phyloP scores from a whole-genome alignment of 2,888 invertebrate genomes.

The Lithophane semibrunnea region DNA sequence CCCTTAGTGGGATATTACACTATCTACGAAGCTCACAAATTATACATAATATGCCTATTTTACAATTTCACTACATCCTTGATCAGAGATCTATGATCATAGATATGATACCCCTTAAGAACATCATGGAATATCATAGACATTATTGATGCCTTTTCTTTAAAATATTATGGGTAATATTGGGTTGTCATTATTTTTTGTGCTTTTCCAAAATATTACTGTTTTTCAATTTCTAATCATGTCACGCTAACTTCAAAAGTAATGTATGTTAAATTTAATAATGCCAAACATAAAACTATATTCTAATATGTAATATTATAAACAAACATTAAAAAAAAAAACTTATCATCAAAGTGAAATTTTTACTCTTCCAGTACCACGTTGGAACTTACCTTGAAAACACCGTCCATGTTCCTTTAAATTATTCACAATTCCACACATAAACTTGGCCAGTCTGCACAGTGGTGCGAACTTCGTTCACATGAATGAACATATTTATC shows the following conservation, averaged over 20 bases:
- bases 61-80: too few relatives aligned
- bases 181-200: not conserved
- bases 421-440: conserved; percentile 52
- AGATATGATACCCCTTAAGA: too few relatives aligned
- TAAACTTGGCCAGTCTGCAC: conserved; percentile 50
- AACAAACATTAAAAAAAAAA: not conserved
- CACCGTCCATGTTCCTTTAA: conserved; percentile 60
- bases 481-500: conserved; percentile 78
- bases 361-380: not conserved
- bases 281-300: not conserved
- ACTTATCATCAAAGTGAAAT: not conserved
- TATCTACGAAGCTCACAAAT: too few relatives aligned
- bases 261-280: not conserved
- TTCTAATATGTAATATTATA: not conserved
- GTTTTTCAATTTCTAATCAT: not conserved
- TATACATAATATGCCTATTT: too few relatives aligned
- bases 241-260: too few relatives aligned
- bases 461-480: conserved; percentile 60
- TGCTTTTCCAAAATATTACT: not conserved
- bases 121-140: not conserved
- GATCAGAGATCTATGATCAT: too few relatives aligned
- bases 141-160: not conserved
- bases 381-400: conserved; percentile 62
- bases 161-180: not conserved
- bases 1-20: too few relatives aligned